Conservation (phyloP, 2,113 vertebrate species). For the Psammodynastes pulverulentus region DNA sequence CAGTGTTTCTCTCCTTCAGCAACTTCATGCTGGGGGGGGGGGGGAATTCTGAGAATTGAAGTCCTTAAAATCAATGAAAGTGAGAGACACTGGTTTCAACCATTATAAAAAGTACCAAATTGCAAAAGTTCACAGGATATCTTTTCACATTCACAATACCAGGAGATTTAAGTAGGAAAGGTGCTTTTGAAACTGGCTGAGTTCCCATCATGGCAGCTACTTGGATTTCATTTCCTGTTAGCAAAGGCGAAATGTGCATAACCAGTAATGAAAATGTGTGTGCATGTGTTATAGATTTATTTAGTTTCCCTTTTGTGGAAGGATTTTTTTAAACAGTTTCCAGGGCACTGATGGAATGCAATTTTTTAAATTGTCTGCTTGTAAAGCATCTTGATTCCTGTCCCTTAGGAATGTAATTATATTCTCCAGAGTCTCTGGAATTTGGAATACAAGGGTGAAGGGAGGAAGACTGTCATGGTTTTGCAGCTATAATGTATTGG, state of each 20-base stretch:
- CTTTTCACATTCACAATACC: not conserved
- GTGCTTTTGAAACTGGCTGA: not conserved
- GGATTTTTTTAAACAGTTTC: not conserved
- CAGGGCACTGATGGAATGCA: not conserved
- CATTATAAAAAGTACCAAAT: not conserved
- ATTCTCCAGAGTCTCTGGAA: not conserved
- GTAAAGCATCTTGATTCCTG: not conserved
- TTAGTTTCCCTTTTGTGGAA: not conserved
- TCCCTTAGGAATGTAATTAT: not conserved
- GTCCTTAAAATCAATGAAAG: not conserved
- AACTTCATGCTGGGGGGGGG: not conserved
- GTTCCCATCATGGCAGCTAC: not conserved
- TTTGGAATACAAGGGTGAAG: not conserved
- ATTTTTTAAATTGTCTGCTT: not conserved
- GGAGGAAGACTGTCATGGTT: not conserved
- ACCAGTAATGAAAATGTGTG: not conserved
- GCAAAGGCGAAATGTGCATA: not conserved
- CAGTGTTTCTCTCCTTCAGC: not conserved
- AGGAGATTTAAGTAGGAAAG: not conserved
- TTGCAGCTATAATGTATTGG: not conserved
- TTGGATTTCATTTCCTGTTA: not conserved
- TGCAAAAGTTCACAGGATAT: not conserved
- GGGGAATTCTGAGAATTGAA: not conserved
- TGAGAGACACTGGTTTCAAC: not conserved
- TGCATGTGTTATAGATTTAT: not conserved